Evolutionary conservation across 2,888 invertebrate species (phyloP).

Genomic region (Heliconius ismenius): DNA sequence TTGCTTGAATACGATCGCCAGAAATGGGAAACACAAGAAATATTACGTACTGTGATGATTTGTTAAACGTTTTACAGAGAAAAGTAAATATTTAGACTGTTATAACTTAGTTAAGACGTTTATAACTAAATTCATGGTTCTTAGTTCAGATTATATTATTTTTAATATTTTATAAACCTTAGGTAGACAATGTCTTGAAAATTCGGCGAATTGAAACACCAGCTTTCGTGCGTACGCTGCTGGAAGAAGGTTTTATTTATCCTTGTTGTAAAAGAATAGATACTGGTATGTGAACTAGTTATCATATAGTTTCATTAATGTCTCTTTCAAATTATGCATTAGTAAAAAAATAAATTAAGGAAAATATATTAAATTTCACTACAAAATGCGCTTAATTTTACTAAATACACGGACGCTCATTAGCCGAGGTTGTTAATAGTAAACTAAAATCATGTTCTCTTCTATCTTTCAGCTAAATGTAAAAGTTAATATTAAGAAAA

Average conservation of each 20-base stretch:
- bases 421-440: neutral
- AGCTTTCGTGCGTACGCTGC: too few species aligned
- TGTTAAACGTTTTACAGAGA: conserved; percentile 4
- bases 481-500: neutral
- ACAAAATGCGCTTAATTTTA: neutral
- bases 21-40: conserved; percentile 21
- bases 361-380: neutral
- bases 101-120: neutral
- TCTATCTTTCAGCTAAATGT: neutral
- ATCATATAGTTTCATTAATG: too few species aligned
- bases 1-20: conserved; percentile 31
- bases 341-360: neutral
- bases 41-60: conserved; percentile 14
- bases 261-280: too few species aligned
- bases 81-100: neutral
- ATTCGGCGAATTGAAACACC: too few species aligned
- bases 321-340: too few species aligned
- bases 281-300: too few species aligned
- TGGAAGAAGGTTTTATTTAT: too few species aligned
- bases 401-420: neutral
- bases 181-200: too few species aligned
- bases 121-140: too few species aligned
- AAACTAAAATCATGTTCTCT: too few species aligned
- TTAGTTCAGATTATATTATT: too few species aligned
- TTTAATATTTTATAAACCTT: too few species aligned